These are phyloP conservation scores for Caenorhabditis sp. DNA, from an alignment of 2,888 invertebrate species.

Conservation along the genomic window DNA sequence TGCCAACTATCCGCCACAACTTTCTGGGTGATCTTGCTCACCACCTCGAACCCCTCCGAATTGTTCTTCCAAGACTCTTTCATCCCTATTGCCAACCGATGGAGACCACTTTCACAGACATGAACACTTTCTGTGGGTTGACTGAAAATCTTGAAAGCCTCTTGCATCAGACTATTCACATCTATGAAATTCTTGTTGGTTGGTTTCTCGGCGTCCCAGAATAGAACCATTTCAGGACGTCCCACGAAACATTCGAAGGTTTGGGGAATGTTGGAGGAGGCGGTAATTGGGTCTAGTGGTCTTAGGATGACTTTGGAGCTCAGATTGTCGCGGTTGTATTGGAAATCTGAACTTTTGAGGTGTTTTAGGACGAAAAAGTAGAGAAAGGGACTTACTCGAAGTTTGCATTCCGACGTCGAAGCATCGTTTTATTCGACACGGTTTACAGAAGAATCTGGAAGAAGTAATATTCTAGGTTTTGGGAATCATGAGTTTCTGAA, in stretches of 20 bases:
- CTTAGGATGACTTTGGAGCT: background rate
- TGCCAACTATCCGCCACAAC: constrained; percentile 50
- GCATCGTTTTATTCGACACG: constrained; percentile 37
- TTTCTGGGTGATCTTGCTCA: constrained; percentile 5
- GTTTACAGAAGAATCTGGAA: constrained; percentile 46
- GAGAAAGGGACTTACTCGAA: constrained; percentile 26
- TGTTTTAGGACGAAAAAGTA: too few relatives aligned
- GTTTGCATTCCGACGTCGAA: constrained; percentile 47
- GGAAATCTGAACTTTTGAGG: too few relatives aligned
- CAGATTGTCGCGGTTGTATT: constrained; percentile 46
- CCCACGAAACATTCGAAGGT: constrained; percentile 36
- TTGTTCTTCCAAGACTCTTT: constrained; percentile 19
- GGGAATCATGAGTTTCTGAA: background rate
- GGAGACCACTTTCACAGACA: constrained; percentile 9
- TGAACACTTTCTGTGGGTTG: constrained; percentile 19
- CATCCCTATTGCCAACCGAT: constrained; percentile 33
- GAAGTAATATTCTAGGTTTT: too few relatives aligned
- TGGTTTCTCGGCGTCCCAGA: constrained; percentile 40
- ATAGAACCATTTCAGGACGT: constrained; percentile 35
- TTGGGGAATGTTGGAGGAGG: constrained; percentile 15
- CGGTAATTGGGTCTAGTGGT: background rate
- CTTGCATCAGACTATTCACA: constrained; percentile 11
- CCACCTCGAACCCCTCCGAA: background rate
- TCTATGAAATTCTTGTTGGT: constrained; percentile 18
- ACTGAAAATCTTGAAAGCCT: constrained; percentile 12